Evolutionary conservation across 2,113 vertebrate genomes (phyloP).

Genomic region (Centropristis striata): DNA sequence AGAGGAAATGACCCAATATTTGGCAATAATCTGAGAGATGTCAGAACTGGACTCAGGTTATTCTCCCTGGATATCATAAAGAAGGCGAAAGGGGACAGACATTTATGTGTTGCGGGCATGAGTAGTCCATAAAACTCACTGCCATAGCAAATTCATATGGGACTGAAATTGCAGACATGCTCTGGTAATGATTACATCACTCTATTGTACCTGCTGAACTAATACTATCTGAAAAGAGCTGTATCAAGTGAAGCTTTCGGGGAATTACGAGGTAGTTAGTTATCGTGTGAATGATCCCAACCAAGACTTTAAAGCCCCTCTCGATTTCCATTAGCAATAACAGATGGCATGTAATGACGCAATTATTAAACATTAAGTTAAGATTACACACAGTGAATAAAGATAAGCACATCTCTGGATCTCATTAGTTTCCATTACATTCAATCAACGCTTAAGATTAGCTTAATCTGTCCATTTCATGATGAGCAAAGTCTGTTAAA

Average conservation of each 20-base stretch:
- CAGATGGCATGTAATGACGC: conserved; percentile 64
- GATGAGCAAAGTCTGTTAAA: conserved; percentile 45
- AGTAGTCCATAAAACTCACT: conserved; percentile 26
- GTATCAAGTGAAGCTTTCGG: conserved; percentile 21
- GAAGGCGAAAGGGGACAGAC: conserved; percentile 15
- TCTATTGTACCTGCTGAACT: conserved; percentile 19
- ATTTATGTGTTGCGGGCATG: neutral
- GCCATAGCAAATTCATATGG: neutral
- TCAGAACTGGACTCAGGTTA: conserved; percentile 30
- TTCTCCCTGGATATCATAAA: conserved; percentile 32
- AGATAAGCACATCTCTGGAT: conserved; percentile 48
- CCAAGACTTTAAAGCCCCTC: conserved; percentile 9
- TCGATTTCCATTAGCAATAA: conserved; percentile 50
- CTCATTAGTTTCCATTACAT: conserved; percentile 63
- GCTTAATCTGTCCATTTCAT: conserved; percentile 54
- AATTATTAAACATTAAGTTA: conserved; percentile 65
- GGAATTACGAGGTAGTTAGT: conserved; percentile 23
- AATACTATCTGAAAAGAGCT: conserved; percentile 15
- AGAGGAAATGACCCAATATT: conserved; percentile 68
- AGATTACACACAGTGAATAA: conserved; percentile 39
- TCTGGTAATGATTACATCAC: conserved; percentile 52
- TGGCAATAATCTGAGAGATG: conserved; percentile 44
- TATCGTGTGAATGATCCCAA: conserved; percentile 26
- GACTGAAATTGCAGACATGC: conserved; percentile 17
- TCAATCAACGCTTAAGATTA: conserved; percentile 49